A percentile compares a stretch with the other conserved stretches of the same genome.
Conservation (phyloP, 2,797 vertebrate species). For the Lepus oiostolus region DNA sequence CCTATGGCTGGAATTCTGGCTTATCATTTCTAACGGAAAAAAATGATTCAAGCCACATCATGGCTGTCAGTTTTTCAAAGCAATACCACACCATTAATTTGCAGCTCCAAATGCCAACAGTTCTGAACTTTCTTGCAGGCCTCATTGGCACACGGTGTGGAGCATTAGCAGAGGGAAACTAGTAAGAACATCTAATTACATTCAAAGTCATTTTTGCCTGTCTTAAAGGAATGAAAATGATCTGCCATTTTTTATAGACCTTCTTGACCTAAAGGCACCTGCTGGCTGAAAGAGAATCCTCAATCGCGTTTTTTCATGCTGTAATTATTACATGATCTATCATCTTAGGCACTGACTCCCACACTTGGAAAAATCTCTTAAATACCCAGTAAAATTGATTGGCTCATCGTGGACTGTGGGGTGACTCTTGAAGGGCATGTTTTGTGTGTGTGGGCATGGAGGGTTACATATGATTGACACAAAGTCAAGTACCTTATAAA, state of each 20-base stretch:
- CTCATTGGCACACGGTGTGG: background rate
- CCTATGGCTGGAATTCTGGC: background rate
- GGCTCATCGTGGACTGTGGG: constrained; percentile 60
- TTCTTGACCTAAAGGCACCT: constrained; percentile 80
- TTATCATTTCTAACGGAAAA: constrained; percentile 56
- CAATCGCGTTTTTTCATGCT: constrained; percentile 73
- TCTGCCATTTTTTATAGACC: constrained; percentile 76
- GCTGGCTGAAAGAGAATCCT: constrained; percentile 70
- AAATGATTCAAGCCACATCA: background rate
- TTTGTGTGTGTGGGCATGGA: background rate
- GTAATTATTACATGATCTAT: constrained; percentile 81
- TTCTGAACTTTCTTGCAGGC: constrained; percentile 22
- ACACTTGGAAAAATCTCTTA: constrained; percentile 78
- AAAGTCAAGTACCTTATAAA: constrained; percentile 18
- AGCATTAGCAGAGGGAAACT: constrained; percentile 44
- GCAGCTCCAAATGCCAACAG: background rate
- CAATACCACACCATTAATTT: background rate
- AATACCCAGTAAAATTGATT: constrained; percentile 76
- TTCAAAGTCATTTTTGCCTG: constrained; percentile 70
- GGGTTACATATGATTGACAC: constrained; percentile 1
- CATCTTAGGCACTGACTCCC: constrained; percentile 66
- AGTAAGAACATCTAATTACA: constrained; percentile 71
- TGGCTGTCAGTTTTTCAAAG: background rate
- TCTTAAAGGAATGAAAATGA: constrained; percentile 79
- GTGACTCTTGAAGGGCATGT: constrained; percentile 43